Evolutionary conservation across 2,888 invertebrate genomes (phyloP), one percentile per base, ranked within the genome.

Genomic region (Mythimna lalbum): DNA sequence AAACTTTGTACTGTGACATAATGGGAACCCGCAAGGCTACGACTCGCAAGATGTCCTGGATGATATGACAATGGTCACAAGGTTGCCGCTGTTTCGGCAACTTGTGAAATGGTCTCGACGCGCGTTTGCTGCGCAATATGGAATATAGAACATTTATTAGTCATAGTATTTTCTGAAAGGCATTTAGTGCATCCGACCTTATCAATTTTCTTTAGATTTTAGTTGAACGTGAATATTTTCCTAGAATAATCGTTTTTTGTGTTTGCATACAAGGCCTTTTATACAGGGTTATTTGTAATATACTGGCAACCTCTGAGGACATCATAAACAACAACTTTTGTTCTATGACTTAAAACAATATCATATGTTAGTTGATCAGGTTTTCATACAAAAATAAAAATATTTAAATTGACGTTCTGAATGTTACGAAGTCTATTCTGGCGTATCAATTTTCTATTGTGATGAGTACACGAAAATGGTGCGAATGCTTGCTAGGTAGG

Each of bases 41-140:
- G 6, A 36, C 5, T 19, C 2, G 55, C 19, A 23, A 74, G 82
- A 78, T 75, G 75, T 63, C 79, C 72, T 78, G 81, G 50, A 69
- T 56, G 69, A 81, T 82, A 78, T n/a, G 52, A 19, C 31, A 74
- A 59, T 66, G 60, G 64, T 60, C 56, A 78, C 79, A 68, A 78
- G 72, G 75, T 61, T 76, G 31, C 39, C n/a, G 27, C n/a, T 59
- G 49, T 69, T 66, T 43, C 31, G 64, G 9, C 12, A 36, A 21
- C 52, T 57, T 55, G 49, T 23, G 55, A 53, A 59, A 67, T 55
- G 17, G 31, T 59, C 12, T 53, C 5, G n/a, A 4, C 17, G 31
- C 39, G 14, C 12, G 14, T 4, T 77, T 69, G 33, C 63, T 72
- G 60, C 50, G 19, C 21, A 69, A 43, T 27, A 63, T 61, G 49